phyloP scores from a whole-genome alignment of 92 coral and sea anemone genomes.

The Umimayanthus kanabou region DNA sequence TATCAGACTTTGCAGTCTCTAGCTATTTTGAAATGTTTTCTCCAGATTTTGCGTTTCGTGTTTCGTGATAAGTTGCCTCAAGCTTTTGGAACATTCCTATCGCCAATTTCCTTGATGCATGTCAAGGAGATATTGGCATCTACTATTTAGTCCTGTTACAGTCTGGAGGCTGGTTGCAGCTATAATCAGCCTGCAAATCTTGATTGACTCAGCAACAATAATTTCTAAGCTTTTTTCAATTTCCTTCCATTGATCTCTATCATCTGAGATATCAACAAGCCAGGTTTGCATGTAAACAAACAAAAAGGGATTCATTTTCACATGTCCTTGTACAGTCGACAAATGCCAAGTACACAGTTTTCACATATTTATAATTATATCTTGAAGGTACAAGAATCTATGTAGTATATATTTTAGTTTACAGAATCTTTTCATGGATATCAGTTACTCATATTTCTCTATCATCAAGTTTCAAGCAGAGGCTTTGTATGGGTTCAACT shows the following conservation, averaged over 20 bases:
- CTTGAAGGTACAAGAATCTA: neutral
- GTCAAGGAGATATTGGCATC: neutral
- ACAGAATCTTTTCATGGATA: neutral
- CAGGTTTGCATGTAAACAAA: conserved; percentile 29
- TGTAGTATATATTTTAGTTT: neutral
- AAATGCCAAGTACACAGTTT: neutral
- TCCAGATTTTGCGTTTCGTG: neutral
- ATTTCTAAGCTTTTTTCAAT: conserved; percentile 38
- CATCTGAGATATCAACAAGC: conserved; percentile 21
- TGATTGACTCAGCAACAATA: conserved; percentile 27
- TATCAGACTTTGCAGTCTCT: neutral
- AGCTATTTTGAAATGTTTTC: neutral
- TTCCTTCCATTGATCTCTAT: conserved; percentile 39
- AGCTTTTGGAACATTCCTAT: conserved; percentile 1
- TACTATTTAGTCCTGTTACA: conserved; percentile 10
- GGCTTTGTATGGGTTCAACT: neutral
- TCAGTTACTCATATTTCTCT: neutral
- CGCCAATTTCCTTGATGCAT: conserved; percentile 17
- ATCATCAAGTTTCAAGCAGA: neutral
- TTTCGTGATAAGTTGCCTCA: neutral
- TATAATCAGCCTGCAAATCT: conserved; percentile 15
- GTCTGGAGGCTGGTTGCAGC: neutral
- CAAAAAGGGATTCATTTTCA: conserved; percentile 9
- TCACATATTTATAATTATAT: too few species aligned
- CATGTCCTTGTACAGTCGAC: neutral